Conservation (phyloP, 1,140 invertebrate genomes). For the Cyrtorhinus lividipennis region DNA sequence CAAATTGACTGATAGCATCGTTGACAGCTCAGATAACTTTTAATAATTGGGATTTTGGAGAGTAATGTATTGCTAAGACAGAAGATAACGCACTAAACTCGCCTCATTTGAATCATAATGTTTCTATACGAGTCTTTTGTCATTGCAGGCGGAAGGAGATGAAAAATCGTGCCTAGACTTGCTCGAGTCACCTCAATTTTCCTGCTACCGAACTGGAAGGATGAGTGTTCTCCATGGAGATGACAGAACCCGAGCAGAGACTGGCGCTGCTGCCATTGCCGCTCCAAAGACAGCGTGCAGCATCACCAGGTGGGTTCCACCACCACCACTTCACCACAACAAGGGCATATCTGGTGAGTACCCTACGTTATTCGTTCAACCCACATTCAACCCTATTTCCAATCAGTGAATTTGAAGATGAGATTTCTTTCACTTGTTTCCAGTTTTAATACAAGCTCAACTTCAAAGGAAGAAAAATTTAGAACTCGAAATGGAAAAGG, state of each 20-base stretch:
- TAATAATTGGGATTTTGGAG: too few species aligned
- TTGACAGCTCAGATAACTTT: too few species aligned
- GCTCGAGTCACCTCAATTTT: not conserved
- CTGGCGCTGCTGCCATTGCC: not conserved
- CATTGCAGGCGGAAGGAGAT: not conserved
- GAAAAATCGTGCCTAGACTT: not conserved
- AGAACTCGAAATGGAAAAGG: not conserved
- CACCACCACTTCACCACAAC: not conserved
- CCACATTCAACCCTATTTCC: not conserved
- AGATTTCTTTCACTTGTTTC: not conserved
- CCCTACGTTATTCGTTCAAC: not conserved
- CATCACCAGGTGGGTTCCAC: not conserved
- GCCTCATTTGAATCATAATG: too few species aligned
- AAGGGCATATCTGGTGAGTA: not conserved
- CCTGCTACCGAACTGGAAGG: not conserved
- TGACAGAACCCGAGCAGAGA: not conserved
- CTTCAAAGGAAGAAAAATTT: not conserved
- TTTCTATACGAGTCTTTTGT: too few species aligned
- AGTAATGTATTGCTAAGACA: too few species aligned
- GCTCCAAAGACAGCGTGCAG: not conserved
- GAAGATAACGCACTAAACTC: too few species aligned
- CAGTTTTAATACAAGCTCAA: not conserved
- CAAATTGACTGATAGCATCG: too few species aligned
- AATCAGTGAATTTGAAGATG: not conserved
- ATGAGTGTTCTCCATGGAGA: not conserved